Evolutionary conservation across 2,797 vertebrate genomes (phyloP).

Genomic region (Pipistrellus pygmaeus): DNA sequence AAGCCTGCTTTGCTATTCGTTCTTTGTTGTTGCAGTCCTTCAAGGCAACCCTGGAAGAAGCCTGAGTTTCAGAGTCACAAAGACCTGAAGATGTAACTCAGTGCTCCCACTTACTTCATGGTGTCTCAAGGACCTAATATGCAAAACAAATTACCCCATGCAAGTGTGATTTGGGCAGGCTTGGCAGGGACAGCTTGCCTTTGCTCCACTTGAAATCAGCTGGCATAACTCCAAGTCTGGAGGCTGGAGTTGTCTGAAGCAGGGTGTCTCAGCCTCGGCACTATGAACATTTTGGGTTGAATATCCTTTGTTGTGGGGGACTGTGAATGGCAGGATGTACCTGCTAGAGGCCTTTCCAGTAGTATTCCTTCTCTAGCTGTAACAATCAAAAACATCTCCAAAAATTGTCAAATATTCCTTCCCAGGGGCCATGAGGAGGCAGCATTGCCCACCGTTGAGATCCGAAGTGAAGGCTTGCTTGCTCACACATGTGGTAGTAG

Average conservation of each 20-base stretch:
- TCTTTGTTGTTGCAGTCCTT: not conserved
- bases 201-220: not conserved
- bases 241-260: not conserved
- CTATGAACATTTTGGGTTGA: not conserved
- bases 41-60: not conserved
- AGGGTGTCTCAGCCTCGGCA: not conserved
- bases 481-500: not conserved
- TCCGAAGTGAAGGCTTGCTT: not conserved
- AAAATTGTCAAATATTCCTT: not conserved
- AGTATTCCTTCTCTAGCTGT: not conserved
- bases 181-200: conserved; percentile 64
- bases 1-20: conserved; percentile 13
- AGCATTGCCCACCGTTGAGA: not conserved
- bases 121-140: conserved; percentile 45
- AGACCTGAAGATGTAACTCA: conserved; percentile 41
- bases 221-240: not conserved
- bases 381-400: not conserved
- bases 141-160: conserved; percentile 43
- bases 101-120: conserved; percentile 47
- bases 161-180: conserved; percentile 12
- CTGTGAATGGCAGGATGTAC: not conserved
- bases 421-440: not conserved
- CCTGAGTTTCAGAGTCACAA: conserved; percentile 13
- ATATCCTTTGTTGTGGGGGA: not conserved
- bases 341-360: not conserved